Evolutionary conservation across 2,113 vertebrate species (phyloP).

Genomic region (Micronycteris hirsuta): DNA sequence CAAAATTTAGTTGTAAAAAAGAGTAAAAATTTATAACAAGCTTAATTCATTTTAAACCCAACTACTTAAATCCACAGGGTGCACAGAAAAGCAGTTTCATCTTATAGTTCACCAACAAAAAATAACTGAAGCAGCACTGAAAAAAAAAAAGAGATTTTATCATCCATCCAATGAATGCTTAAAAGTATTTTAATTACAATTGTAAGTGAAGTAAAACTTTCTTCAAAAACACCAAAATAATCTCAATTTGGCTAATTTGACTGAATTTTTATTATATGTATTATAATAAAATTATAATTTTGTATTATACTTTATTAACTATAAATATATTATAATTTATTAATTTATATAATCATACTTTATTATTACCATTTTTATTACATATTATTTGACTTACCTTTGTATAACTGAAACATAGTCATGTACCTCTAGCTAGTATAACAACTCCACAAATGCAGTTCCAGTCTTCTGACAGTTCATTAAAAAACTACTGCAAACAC

Average conservation of each 20-base stretch:
- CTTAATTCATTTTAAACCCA: background rate
- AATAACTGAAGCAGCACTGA: background rate
- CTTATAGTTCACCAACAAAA: background rate
- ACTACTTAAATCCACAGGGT: constrained; percentile 9
- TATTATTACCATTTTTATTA: background rate
- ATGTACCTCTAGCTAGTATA: background rate
- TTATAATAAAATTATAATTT: background rate
- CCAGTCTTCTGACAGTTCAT: background rate
- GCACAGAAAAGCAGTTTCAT: background rate
- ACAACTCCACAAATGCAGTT: constrained; percentile 12
- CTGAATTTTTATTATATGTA: background rate
- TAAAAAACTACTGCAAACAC: constrained; percentile 22
- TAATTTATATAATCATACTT: too few relatives aligned
- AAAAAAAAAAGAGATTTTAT: background rate
- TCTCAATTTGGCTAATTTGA: background rate
- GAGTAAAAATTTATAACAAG: background rate
- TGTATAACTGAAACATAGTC: background rate
- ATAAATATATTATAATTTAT: too few relatives aligned
- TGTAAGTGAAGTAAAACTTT: background rate
- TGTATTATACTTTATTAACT: too few relatives aligned
- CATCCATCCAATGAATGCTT: background rate
- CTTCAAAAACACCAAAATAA: background rate
- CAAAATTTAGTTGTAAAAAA: constrained; percentile 22
- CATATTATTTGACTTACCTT: background rate
- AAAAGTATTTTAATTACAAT: background rate